Percentiles rank a stretch among this genome's conserved stretches.
Conservation (phyloP, 2,888 invertebrate genomes). For the Melitaea athalia region DNA sequence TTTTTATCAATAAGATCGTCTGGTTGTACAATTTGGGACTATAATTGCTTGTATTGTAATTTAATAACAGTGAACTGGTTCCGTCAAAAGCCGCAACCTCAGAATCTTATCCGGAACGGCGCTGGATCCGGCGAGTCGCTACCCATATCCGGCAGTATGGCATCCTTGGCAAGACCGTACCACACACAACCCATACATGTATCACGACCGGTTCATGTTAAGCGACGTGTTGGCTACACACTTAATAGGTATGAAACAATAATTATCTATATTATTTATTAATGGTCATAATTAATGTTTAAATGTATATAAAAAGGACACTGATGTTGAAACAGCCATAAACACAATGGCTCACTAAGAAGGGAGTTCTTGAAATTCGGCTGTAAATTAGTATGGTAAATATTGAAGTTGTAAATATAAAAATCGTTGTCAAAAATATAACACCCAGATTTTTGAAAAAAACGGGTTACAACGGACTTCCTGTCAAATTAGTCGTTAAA, state of each 20-base stretch:
- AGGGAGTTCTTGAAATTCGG: too few relatives aligned
- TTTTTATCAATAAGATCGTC: background rate
- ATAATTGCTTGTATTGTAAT: background rate
- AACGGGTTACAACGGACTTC: too few relatives aligned
- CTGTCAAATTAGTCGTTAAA: background rate
- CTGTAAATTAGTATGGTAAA: too few relatives aligned
- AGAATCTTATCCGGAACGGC: slow-evolving; percentile 74
- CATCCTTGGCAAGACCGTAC: slow-evolving; percentile 75
- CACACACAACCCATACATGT: slow-evolving; percentile 54
- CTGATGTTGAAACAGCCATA: too few relatives aligned
- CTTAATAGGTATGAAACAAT: slow-evolving; percentile 59
- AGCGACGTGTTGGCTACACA: slow-evolving; percentile 70
- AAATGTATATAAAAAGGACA: too few relatives aligned
- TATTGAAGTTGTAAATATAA: too few relatives aligned
- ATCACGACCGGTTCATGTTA: slow-evolving; percentile 62
- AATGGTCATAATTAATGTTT: too few relatives aligned
- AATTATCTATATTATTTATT: too few relatives aligned
- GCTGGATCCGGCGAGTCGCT: slow-evolving; percentile 77
- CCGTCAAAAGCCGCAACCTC: slow-evolving; percentile 80
- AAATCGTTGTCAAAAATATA: too few relatives aligned
- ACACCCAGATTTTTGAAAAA: too few relatives aligned
- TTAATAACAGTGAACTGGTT: slow-evolving; percentile 82
- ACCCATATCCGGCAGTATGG: slow-evolving; percentile 81
- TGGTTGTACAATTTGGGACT: background rate
- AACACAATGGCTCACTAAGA: too few relatives aligned